Percentiles rank a stretch among this genome's conserved stretches.
Conservation (phyloP, 2,113 vertebrate genomes). For the Boleophthalmus pectinirostris region DNA sequence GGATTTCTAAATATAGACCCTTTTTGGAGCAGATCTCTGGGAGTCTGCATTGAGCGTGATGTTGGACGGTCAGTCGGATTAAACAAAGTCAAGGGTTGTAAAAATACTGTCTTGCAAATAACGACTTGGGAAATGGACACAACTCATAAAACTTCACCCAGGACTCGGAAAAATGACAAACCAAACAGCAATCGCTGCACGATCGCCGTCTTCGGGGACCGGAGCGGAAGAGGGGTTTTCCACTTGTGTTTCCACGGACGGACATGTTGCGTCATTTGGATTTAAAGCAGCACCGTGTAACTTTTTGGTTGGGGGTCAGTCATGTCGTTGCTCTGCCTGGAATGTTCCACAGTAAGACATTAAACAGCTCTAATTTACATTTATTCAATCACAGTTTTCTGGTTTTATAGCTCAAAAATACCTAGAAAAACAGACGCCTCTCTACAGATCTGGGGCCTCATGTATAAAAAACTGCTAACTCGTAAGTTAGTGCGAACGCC, state of each 20-base stretch:
- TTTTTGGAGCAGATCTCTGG: background rate
- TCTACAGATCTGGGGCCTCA: no score
- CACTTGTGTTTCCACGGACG: background rate
- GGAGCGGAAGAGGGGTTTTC: background rate
- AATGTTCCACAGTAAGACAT: no score
- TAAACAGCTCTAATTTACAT: no score
- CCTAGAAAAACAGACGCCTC: no score
- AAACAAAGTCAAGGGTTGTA: constrained; percentile 2
- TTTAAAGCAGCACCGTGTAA: background rate
- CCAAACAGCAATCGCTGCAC: background rate
- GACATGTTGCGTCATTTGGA: background rate
- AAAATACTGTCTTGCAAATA: background rate
- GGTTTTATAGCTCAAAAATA: no score
- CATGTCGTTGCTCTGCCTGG: no score
- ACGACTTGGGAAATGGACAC: constrained; percentile 3
- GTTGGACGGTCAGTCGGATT: background rate
- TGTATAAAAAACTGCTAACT: no score
- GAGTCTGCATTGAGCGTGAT: background rate
- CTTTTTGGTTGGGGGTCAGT: no score
- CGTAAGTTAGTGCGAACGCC: no score
- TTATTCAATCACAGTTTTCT: no score
- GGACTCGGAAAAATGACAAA: background rate
- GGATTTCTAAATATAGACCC: background rate
- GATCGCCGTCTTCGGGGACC: background rate
- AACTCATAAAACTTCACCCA: background rate